Percentiles rank a stretch among this genome's conserved stretches.
These are phyloP conservation scores for Callinectes sapidus DNA, from an alignment of 2,888 invertebrate genomes.

Conservation along the genomic window DNA sequence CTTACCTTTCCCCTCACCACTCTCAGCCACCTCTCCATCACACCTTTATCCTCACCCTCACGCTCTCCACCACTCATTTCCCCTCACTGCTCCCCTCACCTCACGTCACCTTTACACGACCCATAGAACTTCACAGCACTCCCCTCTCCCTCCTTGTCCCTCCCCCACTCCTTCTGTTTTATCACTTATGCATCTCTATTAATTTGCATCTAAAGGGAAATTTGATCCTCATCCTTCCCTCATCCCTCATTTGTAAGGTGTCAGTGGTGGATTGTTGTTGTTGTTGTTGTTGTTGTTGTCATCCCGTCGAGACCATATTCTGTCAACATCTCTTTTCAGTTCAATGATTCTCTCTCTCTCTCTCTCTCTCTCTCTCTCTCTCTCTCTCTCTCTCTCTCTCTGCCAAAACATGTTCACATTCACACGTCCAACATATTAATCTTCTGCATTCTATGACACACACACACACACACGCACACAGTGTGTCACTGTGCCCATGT, in stretches of 20 bases:
- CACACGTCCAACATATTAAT: neutral
- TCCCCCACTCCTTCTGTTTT: neutral
- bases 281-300: neutral
- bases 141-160: neutral
- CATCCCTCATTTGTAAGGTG: neutral
- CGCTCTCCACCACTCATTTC: neutral
- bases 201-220: neutral
- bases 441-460: neutral
- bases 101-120: neutral
- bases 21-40: neutral
- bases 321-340: neutral
- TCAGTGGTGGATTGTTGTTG: neutral
- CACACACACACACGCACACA: neutral
- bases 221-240: neutral
- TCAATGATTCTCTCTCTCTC: neutral
- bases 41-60: neutral
- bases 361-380: constrained; percentile 1
- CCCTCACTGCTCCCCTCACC: neutral
- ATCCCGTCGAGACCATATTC: neutral
- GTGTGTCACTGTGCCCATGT: too few relatives aligned
- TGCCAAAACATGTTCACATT: neutral
- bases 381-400: constrained; percentile 1
- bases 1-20: neutral
- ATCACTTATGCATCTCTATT: too few relatives aligned
- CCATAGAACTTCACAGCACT: neutral